Evolutionary conservation across 2,888 invertebrate genomes (phyloP), one percentile per base, ranked within the genome.

Genomic region (Hyalella azteca): DNA sequence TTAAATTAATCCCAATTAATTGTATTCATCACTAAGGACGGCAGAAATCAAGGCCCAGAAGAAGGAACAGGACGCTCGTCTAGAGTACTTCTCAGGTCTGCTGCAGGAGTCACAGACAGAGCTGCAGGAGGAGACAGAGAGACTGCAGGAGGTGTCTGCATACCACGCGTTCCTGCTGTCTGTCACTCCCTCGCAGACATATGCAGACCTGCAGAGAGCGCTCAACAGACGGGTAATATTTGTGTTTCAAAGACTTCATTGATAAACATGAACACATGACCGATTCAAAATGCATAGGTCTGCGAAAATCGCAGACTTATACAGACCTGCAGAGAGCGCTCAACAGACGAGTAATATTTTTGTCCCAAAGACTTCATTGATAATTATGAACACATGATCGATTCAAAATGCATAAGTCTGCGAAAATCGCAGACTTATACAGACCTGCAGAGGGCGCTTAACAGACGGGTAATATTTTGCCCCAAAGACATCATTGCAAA

Each of bases 91-190:
- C 45, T 77, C 80, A n/a, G 83, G 83, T 2, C 73, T 83, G 22
- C 49, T 81, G 59, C 60, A 82, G 32, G 83, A 81, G 73, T 78
- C 80, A 0, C 79, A 79, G 75, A 81, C 83, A 1, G 80, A 81
- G 29, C 79, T 80, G 73, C 79, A 83, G 54, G 81, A 81, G 41
- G 83, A 81, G 48, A 66, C 78, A n/a, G 83, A 83, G 39, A 73
- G 79, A 13, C 73, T 83, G 45, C 80, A 83, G 45, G 83, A 81
- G 26, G 79, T 83, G 29, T 81, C 83, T 22, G 81, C 81, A 13
- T 83, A 81, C 48, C 79, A 83, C 45, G 80, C 81, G 54, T 83
- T 83, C 60, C 75, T 83, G n/a, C 60, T 77, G 15, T 78, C 83
- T 22, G 81, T 83, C 48, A 80, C 81, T 2, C 83, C 83, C 32